phyloP scores from a whole-genome alignment of 2,113 vertebrate species.

The Osmerus mordax region DNA sequence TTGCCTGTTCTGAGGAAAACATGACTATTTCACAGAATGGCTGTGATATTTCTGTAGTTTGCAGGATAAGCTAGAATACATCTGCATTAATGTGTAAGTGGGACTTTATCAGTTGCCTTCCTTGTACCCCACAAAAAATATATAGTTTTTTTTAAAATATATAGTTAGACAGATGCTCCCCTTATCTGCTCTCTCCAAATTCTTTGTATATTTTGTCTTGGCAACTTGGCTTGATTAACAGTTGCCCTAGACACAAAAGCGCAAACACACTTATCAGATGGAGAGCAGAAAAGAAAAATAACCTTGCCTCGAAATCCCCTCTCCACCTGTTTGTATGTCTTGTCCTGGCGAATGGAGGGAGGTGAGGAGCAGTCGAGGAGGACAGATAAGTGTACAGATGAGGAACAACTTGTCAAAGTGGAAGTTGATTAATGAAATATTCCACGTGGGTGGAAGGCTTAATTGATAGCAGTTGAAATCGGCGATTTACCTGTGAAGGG shows the following conservation, averaged over 20 bases:
- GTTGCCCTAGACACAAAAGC: slow-evolving; percentile 53
- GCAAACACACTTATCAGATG: slow-evolving; percentile 66
- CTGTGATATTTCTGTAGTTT: not conserved
- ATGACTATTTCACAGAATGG: slow-evolving; percentile 21
- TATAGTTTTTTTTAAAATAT: slow-evolving; percentile 29
- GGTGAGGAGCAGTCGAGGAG: slow-evolving; percentile 43
- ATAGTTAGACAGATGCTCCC: slow-evolving; percentile 28
- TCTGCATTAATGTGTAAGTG: slow-evolving; percentile 47
- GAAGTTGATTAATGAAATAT: slow-evolving; percentile 54
- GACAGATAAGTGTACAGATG: slow-evolving; percentile 47
- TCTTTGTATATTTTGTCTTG: slow-evolving; percentile 13
- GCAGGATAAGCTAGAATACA: slow-evolving; percentile 40
- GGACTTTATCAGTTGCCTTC: not conserved
- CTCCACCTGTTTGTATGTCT: slow-evolving; percentile 35
- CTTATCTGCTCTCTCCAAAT: slow-evolving; percentile 33
- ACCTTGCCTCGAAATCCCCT: slow-evolving; percentile 34
- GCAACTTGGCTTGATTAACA: slow-evolving; percentile 35
- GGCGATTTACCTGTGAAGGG: slow-evolving; percentile 40
- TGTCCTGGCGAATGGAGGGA: slow-evolving; percentile 23
- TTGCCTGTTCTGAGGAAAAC: not conserved
- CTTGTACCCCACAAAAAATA: slow-evolving; percentile 40
- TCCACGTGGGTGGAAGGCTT: slow-evolving; percentile 48
- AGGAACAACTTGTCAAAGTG: slow-evolving; percentile 67
- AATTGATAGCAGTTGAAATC: slow-evolving; percentile 43
- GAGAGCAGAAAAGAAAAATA: slow-evolving; percentile 63